These are phyloP conservation scores for Albula glossodonta DNA, from an alignment of 2,113 vertebrate species.

Conservation along the genomic window DNA sequence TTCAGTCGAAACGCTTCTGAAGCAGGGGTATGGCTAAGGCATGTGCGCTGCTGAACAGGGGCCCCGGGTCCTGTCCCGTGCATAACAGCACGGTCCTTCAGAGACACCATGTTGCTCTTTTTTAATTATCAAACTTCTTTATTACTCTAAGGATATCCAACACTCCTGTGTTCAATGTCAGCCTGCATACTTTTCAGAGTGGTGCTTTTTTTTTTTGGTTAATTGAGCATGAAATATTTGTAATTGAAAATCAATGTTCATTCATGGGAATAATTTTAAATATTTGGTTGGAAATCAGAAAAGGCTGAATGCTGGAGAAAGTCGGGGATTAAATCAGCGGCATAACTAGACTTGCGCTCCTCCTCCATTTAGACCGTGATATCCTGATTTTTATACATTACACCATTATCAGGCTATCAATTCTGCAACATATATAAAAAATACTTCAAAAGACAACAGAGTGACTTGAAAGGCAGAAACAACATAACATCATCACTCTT, in stretches of 20 bases:
- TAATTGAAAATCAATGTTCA: slow-evolving; percentile 4
- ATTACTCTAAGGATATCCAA: not conserved
- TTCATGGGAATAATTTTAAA: not conserved
- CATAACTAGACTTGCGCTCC: not conserved
- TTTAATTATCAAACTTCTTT: not conserved
- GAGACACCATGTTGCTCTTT: not conserved
- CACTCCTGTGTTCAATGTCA: not conserved
- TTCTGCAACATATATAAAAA: not conserved
- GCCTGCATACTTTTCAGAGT: not conserved
- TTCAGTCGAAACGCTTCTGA: slow-evolving; percentile 27
- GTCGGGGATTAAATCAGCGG: not conserved
- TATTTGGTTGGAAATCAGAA: not conserved
- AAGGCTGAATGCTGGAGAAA: not conserved
- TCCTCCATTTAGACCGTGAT: not conserved
- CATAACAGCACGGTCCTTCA: not conserved
- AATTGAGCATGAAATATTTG: slow-evolving; percentile 10
- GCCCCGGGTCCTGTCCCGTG: slow-evolving; percentile 33
- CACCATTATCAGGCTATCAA: not conserved
- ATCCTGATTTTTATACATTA: not conserved
- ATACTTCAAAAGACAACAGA: not conserved
- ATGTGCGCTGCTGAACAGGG: slow-evolving; percentile 48
- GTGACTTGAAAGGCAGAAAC: not conserved
- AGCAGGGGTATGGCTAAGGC: slow-evolving; percentile 63
- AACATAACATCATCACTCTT: not conserved
- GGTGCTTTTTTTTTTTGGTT: not conserved